Percentiles rank a stretch among this genome's conserved stretches.
Conservation (phyloP, 1,140 invertebrate species). For the Drosophila neocordata region DNA sequence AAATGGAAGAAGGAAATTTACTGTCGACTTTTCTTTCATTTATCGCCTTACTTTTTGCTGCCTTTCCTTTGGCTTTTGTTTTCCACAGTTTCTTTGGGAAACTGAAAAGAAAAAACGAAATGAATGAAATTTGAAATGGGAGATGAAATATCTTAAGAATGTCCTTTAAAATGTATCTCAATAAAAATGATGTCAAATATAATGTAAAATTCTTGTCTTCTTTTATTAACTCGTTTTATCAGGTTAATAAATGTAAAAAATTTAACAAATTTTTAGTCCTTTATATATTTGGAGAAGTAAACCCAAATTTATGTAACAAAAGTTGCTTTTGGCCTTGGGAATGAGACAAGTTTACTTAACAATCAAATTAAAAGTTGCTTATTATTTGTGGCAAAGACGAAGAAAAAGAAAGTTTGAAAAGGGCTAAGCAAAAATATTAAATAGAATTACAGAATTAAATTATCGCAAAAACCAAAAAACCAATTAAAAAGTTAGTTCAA, state of each 20-base stretch:
- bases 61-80: slow-evolving; percentile 14
- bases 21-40: slow-evolving; percentile 43
- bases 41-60: slow-evolving; percentile 37
- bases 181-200: neutral
- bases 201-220: neutral
- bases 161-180: neutral
- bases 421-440: slow-evolving; percentile 33
- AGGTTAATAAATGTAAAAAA: neutral
- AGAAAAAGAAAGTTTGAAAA: neutral
- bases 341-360: slow-evolving; percentile 1
- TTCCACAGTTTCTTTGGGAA: neutral
- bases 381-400: slow-evolving; percentile 4
- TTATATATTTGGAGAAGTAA: neutral
- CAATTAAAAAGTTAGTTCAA: slow-evolving; percentile 44
- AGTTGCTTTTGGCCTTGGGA: neutral
- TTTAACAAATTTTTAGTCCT: neutral
- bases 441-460: slow-evolving; percentile 52
- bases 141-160: neutral
- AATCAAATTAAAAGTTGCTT: slow-evolving; percentile 17
- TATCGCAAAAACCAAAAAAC: slow-evolving; percentile 28
- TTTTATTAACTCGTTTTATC: slow-evolving; percentile 1
- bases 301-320: neutral
- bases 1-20: slow-evolving; percentile 4
- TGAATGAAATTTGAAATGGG: neutral
- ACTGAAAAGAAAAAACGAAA: neutral